Conservation (phyloP, 2,113 vertebrate genomes). For the Rostratula benghalensis region DNA sequence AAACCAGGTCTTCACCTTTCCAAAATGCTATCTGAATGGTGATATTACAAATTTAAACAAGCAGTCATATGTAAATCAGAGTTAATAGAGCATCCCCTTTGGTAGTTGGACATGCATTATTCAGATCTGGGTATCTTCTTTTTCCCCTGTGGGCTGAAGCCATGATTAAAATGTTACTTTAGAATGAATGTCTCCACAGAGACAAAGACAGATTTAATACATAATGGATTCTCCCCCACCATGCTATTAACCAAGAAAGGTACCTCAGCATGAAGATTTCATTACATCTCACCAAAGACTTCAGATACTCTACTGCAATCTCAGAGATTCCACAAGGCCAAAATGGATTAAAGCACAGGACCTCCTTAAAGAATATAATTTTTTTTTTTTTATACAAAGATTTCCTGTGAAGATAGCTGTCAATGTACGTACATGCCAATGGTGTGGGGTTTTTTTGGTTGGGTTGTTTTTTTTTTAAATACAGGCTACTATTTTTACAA, state of each 20-base stretch:
- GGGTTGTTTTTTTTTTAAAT: not conserved
- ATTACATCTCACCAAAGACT: conserved; percentile 18
- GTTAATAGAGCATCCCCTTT: conserved; percentile 54
- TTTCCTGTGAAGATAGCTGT: not conserved
- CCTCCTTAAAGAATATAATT: not conserved
- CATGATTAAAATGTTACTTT: conserved; percentile 64
- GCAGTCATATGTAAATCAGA: conserved; percentile 57
- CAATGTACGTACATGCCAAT: not conserved
- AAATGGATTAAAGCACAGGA: not conserved
- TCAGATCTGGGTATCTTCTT: conserved; percentile 50
- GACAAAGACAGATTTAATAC: conserved; percentile 57
- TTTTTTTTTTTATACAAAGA: not conserved
- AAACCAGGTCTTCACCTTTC: conserved; percentile 12
- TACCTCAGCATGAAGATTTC: conserved; percentile 53
- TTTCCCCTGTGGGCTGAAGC: conserved; percentile 40
- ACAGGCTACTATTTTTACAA: not conserved
- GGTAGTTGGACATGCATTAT: conserved; percentile 51
- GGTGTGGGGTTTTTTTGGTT: too few species aligned
- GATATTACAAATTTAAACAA: conserved; percentile 51
- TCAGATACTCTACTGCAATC: not conserved
- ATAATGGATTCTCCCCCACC: conserved; percentile 42
- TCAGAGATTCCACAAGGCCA: not conserved
- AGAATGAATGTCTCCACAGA: conserved; percentile 60
- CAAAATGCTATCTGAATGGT: conserved; percentile 21
- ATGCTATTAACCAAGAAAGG: conserved; percentile 34